Percentiles rank a stretch among this genome's conserved stretches.
These are phyloP conservation scores for Ophion slaviceki DNA, from an alignment of 2,888 invertebrate species.

Conservation along the genomic window DNA sequence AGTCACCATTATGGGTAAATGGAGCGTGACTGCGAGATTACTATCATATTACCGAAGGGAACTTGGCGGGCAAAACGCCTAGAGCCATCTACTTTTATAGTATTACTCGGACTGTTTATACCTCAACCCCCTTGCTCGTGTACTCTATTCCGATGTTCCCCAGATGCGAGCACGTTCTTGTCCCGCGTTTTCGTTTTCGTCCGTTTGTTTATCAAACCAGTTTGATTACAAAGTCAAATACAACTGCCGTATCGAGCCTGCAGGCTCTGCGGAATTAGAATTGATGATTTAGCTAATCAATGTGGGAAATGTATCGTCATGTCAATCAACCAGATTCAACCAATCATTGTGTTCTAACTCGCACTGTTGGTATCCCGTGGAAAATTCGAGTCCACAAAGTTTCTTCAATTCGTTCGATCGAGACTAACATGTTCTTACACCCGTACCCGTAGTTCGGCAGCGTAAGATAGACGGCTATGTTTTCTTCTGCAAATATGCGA, in stretches of 20 bases:
- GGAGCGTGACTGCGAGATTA: conserved; percentile 48
- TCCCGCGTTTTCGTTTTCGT: neutral
- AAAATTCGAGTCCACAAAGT: neutral
- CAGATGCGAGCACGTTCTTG: conserved; percentile 6
- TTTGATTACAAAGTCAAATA: conserved; percentile 42
- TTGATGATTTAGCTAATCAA: conserved; percentile 35
- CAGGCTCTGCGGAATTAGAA: conserved; percentile 27
- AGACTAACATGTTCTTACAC: conserved; percentile 2
- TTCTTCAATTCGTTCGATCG: neutral
- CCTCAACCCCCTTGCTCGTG: neutral
- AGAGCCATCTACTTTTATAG: conserved; percentile 56
- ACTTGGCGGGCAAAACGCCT: conserved; percentile 37
- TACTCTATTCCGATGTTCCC: conserved; percentile 18
- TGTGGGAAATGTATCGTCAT: neutral
- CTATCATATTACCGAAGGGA: conserved; percentile 48
- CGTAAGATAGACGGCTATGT: neutral
- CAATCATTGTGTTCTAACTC: too few relatives aligned
- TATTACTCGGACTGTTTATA: conserved; percentile 32
- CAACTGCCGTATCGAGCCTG: conserved; percentile 6
- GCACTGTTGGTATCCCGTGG: neutral
- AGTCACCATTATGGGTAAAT: conserved; percentile 57
- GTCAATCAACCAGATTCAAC: neutral
- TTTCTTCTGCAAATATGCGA: neutral
- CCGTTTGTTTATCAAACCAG: conserved; percentile 14
- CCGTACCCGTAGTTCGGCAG: neutral